These are phyloP conservation scores for Dendrolimus houi DNA, from an alignment of 2,888 invertebrate species.

Conservation along the genomic window DNA sequence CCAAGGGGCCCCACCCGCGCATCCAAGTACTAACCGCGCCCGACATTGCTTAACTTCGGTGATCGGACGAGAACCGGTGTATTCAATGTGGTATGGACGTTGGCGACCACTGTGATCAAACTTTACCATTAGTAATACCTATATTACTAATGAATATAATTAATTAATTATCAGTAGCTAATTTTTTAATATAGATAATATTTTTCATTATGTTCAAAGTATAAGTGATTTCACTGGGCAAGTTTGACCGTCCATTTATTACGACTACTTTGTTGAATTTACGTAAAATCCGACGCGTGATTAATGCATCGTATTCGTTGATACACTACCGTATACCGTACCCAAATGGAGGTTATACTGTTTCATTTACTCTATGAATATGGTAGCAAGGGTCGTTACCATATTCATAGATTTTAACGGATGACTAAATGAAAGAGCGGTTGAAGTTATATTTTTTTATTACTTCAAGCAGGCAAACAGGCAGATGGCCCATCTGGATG, in stretches of 20 bases:
- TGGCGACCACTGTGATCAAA: slow-evolving; percentile 5
- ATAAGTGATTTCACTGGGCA: slow-evolving; percentile 11
- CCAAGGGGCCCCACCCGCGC: too few relatives aligned
- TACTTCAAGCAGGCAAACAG: too few relatives aligned
- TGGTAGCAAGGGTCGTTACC: too few relatives aligned
- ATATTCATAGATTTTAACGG: too few relatives aligned
- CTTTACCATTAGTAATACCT: too few relatives aligned
- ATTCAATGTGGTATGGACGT: slow-evolving; percentile 38
- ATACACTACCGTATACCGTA: slow-evolving; percentile 1
- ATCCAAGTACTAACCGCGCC: slow-evolving; percentile 63
- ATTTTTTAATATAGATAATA: neutral
- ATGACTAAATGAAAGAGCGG: too few relatives aligned
- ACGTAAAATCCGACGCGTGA: slow-evolving; percentile 62
- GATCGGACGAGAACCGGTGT: slow-evolving; percentile 63
- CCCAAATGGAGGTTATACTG: too few relatives aligned
- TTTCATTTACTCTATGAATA: too few relatives aligned
- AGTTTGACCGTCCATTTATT: slow-evolving; percentile 69
- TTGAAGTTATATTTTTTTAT: too few relatives aligned
- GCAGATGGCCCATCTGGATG: too few relatives aligned
- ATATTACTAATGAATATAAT: too few relatives aligned
- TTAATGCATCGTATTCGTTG: slow-evolving; percentile 36
- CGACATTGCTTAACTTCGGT: slow-evolving; percentile 63
- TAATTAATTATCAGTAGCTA: neutral
- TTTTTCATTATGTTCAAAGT: slow-evolving; percentile 14
- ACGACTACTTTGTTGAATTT: slow-evolving; percentile 66